Evolutionary conservation across 2,888 invertebrate genomes (phyloP), one percentile per base, ranked within the genome.

Genomic region (Nemotelus nigrinus): DNA sequence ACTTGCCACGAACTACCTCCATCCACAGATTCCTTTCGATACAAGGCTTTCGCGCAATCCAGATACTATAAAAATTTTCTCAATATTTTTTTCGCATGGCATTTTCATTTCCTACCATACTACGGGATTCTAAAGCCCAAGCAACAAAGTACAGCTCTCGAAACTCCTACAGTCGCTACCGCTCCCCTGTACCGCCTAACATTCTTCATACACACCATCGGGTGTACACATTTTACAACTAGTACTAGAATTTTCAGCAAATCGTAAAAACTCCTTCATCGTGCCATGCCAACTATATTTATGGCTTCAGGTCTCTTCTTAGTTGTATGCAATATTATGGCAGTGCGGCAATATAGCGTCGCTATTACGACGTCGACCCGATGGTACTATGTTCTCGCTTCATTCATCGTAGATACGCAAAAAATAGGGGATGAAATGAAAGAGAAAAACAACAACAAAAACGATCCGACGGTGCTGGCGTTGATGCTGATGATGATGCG

Each of bases 221-320:
- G 55, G 45, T 48, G 60, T 63, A 74, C 57, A 74, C 63, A 74
- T 74, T 76, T 79, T 76, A 77, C 76, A 79, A 79, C 76, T 79
- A 79, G 78, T 77, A 67, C 78, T 79, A 79, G 77, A 79, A 79
- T 79, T 79, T 79, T 79, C 78, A 79, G 77, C 79, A 79, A 79
- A 79, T 79, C 78, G 79, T 79, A 79, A 79, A 79, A 79, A 78
- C 70, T 63, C 70, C 74, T 74, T 74, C 74, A 45, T 60, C 72
- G 60, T 74, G 63, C 74, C 74, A 48, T 50, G 50, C 74, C 74
- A 74, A 74, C 74, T 74, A 74, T 74, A 74, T 74, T 74, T 74
- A 74, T 74, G 74, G 74, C 74, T 63, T 60, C 60, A 74, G 63
- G 63, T 74, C 48, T 25, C 25, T 63, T 41, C 70, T 10, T 74